A percentile compares a stretch with the other conserved stretches of the same genome.
Conservation (phyloP, 2,797 vertebrate genomes). For the Pteronotus mesoamericanus region DNA sequence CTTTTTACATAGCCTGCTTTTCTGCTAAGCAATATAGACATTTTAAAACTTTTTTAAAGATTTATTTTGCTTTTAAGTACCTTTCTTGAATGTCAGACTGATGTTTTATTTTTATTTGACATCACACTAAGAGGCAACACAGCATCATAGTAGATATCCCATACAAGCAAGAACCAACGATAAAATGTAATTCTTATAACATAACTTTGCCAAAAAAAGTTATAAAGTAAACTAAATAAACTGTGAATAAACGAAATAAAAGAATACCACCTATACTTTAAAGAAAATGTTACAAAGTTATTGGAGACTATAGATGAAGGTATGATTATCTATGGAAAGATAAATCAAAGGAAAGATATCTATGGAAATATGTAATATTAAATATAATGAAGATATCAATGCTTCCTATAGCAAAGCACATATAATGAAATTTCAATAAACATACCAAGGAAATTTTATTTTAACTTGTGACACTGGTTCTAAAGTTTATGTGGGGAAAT, state of each 20-base stretch:
- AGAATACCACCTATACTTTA: not conserved
- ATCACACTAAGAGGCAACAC: not conserved
- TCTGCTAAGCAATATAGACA: not conserved
- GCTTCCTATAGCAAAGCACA: not conserved
- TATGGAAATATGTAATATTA: not conserved
- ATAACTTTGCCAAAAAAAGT: not conserved
- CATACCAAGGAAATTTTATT: not conserved
- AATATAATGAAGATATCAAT: not conserved
- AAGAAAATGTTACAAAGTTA: not conserved
- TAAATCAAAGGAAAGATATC: not conserved
- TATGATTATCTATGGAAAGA: not conserved
- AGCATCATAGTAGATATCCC: not conserved
- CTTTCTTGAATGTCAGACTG: not conserved
- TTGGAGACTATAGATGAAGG: not conserved
- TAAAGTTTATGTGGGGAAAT: not conserved
- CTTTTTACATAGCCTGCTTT: not conserved
- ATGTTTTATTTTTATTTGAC: constrained; percentile 18
- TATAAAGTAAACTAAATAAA: no score
- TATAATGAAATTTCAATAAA: not conserved
- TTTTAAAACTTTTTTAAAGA: not conserved
- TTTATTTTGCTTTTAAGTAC: not conserved
- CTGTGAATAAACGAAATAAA: not conserved
- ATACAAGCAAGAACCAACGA: not conserved
- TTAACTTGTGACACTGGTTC: not conserved
- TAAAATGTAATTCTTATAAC: not conserved